phyloP scores from a whole-genome alignment of 2,797 vertebrate genomes.

The Mastacembelus armatus region DNA sequence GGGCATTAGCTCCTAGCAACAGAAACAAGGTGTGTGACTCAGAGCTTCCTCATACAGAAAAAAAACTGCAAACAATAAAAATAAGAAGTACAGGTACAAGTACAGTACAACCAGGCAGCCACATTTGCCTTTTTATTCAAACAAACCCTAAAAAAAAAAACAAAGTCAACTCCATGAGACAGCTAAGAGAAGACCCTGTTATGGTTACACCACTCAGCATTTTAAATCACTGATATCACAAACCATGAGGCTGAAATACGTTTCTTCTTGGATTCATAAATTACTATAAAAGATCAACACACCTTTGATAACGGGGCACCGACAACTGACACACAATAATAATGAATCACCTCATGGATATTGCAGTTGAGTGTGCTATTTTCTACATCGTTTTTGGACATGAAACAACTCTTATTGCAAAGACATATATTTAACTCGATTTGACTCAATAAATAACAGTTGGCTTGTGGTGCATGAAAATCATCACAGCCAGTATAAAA shows the following conservation, averaged over 20 bases:
- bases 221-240: background rate
- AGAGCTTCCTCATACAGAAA: conserved; percentile 19
- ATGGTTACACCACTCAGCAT: background rate
- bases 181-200: background rate
- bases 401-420: background rate
- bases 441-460: background rate
- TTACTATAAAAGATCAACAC: background rate
- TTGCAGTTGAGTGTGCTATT: background rate
- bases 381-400: background rate
- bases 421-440: background rate
- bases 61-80: background rate
- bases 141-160: no score
- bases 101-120: no score
- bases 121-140: no score
- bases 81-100: no score
- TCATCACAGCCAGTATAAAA: background rate
- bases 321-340: background rate
- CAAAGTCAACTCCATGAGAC: no score
- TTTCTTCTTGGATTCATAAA: background rate
- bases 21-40: conserved; percentile 50
- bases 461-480: background rate
- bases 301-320: background rate
- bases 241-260: background rate
- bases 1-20: conserved; percentile 61
- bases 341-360: no score